These are phyloP conservation scores for Delichon dasypus DNA, from an alignment of 2,797 vertebrate species.

Conservation along the genomic window DNA sequence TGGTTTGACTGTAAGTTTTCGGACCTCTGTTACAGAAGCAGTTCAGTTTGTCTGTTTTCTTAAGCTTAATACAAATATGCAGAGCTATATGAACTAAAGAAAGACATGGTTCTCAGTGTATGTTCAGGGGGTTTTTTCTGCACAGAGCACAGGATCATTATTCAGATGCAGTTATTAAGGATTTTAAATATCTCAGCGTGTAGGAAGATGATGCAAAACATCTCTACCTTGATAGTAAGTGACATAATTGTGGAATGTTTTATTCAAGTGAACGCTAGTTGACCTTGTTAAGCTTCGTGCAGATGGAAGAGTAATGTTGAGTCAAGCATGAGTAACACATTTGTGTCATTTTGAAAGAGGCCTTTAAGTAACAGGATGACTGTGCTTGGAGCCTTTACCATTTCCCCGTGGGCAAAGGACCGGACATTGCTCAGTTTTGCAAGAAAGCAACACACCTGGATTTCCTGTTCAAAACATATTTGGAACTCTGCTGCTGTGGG, in stretches of 20 bases:
- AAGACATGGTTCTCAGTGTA: background rate
- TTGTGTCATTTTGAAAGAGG: background rate
- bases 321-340: background rate
- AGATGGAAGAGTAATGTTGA: background rate
- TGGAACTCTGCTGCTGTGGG: background rate
- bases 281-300: background rate
- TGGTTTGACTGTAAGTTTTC: background rate
- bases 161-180: background rate
- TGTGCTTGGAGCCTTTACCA: background rate
- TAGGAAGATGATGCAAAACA: background rate
- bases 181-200: background rate
- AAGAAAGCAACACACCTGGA: background rate
- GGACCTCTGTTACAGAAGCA: background rate
- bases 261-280: background rate
- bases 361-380: background rate
- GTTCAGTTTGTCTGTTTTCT: background rate
- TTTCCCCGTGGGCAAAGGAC: background rate
- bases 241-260: background rate
- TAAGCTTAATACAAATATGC: background rate
- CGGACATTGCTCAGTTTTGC: background rate
- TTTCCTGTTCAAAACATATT: background rate
- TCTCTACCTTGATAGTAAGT: background rate
- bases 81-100: background rate
- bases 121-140: background rate
- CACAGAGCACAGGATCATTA: background rate